Base-by-base conservation (phyloP, 2,888 invertebrate species). In the Aleiodes leptofemur region DNA sequence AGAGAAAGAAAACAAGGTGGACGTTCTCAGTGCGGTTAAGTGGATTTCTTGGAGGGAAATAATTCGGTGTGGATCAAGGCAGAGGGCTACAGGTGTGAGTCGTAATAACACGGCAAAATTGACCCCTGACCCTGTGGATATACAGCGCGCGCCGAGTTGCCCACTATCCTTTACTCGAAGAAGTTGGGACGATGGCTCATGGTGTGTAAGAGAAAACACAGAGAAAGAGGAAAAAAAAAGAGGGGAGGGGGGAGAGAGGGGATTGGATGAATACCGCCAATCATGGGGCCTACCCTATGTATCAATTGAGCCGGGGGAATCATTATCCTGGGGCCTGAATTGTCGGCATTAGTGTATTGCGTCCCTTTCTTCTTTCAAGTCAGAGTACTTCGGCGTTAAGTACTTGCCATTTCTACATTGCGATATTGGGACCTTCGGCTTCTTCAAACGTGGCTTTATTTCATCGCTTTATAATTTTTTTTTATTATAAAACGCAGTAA, bases 81-180 rank as follows among this genome's bases (percentile, higher is more conserved):
- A 66, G 73, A 64, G 53, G 81, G 84, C 79, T 85, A 86, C 88
- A 87, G 88, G 88, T 88, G 87, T 86, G 86, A 86, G 86, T 83
- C 83, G 86, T 89, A 89, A 89, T 89, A 86, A 89, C 84, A 89
- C 82, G 82, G 87, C 83, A 77, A 85, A 76, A 78, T 82, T 84
- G 87, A 83, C 86, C 88, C 87, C 79, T 83, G 83, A 88, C 88
- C 72, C 43, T 43, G 51, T 69, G 72, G 51, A 72, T 72, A 72
- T 80, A 76, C 78, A 81, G 51, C 57, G 53, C 72, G 51, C 64
- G 79, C 77, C 43, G 43, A 43, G 79, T 76, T 78, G 76, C 83
- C 76, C 84, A 86, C 86, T 86, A 87, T 86, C 83, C 38, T 64
- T 43, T 43, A 48, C 43, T 64, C 48, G 64, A 64, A 48, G 14